Evolutionary conservation across 2,113 vertebrate species (phyloP), one percentile per base, ranked within the genome.

Genomic region (Chloroceryle aenea): DNA sequence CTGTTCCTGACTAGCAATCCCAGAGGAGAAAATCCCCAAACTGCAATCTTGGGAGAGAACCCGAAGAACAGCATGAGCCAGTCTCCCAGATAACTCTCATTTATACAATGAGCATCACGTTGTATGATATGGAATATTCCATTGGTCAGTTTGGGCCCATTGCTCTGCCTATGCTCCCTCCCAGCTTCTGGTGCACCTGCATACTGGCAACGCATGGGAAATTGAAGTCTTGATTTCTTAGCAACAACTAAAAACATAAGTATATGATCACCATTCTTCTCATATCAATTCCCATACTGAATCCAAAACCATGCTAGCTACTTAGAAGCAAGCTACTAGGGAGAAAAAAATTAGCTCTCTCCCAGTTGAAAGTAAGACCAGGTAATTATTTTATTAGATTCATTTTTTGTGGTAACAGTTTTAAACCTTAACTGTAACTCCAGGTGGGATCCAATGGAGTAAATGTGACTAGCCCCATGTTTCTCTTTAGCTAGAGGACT

Each of bases 321-420:
- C 23, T 34, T n/a, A 34, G 22, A 68, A 68, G 7, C 23, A 68
- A 17, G 30, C 5, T n/a, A n/a, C 43, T 45, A 45, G 45, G 64
- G 34, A 45, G 22, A 17, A 27, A 32, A 69, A n/a, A 69, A 69
- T 9, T 36, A 50, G 5, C n/a, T 69, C 15, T 34, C 22, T 34
- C 18, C 32, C 17, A 27, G 10, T 23, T 19, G 23, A 36, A 19
- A 69, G 23, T 25, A 36, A 23, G 45, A 48, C 22, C 22, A 68
- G 47, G 43, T 50, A 84, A 56, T 30, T 52, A 82, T 61, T 74
- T 92, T 95, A 71, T 80, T 85, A 62, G 56, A 71, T 96, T 94
- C 68, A 79, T 87, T 94, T 93, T 88, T 90, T 61, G 62, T n/a
- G 58, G n/a, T 91, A 93, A 91, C 55, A 90, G 69, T 79, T 94